phyloP scores from a whole-genome alignment of 2,113 vertebrate species.

The Brachyhypopomus occidentalis region DNA sequence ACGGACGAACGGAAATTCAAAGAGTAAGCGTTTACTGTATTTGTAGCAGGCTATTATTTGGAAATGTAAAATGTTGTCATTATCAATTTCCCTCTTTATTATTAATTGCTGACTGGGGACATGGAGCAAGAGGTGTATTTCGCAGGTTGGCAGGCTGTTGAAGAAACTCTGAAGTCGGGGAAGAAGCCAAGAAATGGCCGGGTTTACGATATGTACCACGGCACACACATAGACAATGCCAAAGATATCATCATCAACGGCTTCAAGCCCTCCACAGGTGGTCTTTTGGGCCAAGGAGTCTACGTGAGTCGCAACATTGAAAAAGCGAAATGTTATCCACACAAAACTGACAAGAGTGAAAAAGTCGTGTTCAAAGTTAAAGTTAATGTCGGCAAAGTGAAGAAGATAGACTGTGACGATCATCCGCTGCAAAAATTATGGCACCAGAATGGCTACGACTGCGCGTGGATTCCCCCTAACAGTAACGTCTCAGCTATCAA shows the following conservation, averaged over 20 bases:
- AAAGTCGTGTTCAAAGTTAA: slow-evolving; percentile 59
- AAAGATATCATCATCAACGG: slow-evolving; percentile 48
- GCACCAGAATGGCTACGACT: slow-evolving; percentile 58
- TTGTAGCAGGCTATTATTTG: too few relatives aligned
- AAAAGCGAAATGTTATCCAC: slow-evolving; percentile 62
- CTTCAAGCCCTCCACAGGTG: slow-evolving; percentile 50
- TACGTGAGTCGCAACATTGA: slow-evolving; percentile 61
- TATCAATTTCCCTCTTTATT: background rate
- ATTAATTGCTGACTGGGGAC: background rate
- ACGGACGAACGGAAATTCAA: background rate
- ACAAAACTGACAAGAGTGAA: slow-evolving; percentile 22
- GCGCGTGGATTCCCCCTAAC: slow-evolving; percentile 58
- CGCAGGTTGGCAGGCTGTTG: slow-evolving; percentile 54
- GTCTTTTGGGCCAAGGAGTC: slow-evolving; percentile 59
- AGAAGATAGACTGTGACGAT: slow-evolving; percentile 57
- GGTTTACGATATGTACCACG: slow-evolving; percentile 60
- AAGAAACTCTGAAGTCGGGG: slow-evolving; percentile 34
- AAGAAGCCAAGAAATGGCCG: slow-evolving; percentile 41
- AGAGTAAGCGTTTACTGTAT: background rate
- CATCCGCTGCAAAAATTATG: slow-evolving; percentile 56
- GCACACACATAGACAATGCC: slow-evolving; percentile 49
- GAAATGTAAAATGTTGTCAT: background rate
- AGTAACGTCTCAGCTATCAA: slow-evolving; percentile 48
- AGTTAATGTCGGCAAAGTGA: slow-evolving; percentile 59
- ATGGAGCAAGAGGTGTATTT: slow-evolving; percentile 37